These are phyloP conservation scores for Narcine bancroftii DNA, from an alignment of 2,113 vertebrate species.

Conservation along the genomic window DNA sequence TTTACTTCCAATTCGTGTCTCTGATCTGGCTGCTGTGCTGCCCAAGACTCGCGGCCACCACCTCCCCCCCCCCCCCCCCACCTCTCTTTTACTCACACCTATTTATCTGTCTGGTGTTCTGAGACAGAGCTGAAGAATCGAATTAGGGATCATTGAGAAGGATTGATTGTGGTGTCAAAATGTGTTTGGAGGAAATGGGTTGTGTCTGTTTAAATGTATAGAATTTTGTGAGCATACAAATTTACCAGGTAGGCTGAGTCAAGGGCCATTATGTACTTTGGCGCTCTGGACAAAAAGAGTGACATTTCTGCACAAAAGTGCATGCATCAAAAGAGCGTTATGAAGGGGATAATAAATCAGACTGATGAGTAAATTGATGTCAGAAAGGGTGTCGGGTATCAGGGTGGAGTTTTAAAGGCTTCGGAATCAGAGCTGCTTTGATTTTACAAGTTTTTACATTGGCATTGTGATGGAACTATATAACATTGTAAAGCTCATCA, in stretches of 20 bases:
- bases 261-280: not conserved
- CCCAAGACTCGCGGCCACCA: not conserved
- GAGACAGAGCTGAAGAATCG: not conserved
- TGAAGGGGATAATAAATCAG: not conserved
- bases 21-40: not conserved
- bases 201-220: not conserved
- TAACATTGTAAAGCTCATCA: not conserved
- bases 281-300: not conserved
- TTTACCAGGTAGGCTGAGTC: not conserved
- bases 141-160: not conserved
- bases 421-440: not conserved
- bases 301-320: not conserved
- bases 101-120: not conserved
- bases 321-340: not conserved
- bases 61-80: no score
- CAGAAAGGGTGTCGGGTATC: not conserved
- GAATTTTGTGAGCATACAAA: not conserved
- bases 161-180: not conserved
- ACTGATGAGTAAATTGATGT: not conserved
- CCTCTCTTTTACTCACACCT: not conserved
- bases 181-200: not conserved
- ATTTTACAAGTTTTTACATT: not conserved
- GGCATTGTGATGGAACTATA: not conserved
- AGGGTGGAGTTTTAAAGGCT: no score
- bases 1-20: not conserved